A percentile compares a stretch with the other conserved stretches of the same genome.
Evolutionary conservation across 2,797 vertebrate genomes (phyloP).

Genomic region (Amphiprion clarkii): DNA sequence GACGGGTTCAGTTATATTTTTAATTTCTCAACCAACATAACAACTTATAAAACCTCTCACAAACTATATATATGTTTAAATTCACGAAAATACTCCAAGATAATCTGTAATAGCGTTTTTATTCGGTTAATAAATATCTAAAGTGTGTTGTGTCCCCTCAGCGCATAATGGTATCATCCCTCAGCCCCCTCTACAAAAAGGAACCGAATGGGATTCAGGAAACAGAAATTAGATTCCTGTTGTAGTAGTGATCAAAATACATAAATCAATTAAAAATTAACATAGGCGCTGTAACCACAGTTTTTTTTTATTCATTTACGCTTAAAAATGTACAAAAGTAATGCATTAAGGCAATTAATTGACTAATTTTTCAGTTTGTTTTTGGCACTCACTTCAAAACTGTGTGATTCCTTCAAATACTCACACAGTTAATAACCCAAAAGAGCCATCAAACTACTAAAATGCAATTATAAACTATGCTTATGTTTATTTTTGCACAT

Average conservation of each 20-base stretch:
- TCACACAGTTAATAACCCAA: not conserved
- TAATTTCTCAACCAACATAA: not conserved
- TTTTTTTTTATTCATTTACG: too few relatives aligned
- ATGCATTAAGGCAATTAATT: too few relatives aligned
- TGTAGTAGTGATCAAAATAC: not conserved
- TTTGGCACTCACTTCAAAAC: too few relatives aligned
- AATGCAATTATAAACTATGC: too few relatives aligned
- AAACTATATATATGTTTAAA: fast-evolving
- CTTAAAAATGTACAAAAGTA: too few relatives aligned
- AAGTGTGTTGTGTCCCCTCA: conserved; percentile 34
- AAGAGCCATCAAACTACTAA: not conserved
- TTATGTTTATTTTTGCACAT: too few relatives aligned
- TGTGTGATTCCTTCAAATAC: conserved; percentile 3
- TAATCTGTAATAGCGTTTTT: fast-evolving
- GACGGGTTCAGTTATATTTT: not conserved
- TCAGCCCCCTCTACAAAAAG: conserved; percentile 81
- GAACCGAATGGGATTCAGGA: conserved; percentile 85
- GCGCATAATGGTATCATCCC: conserved; percentile 79
- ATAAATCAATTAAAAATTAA: too few relatives aligned
- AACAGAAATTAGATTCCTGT: conserved; percentile 70
- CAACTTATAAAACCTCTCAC: not conserved
- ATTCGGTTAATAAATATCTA: not conserved
- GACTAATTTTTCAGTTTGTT: too few relatives aligned
- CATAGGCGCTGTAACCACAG: too few relatives aligned
- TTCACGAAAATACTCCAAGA: fast-evolving